Base-by-base conservation (phyloP, 1,140 invertebrate species). In the Dysdera silvatica region DNA sequence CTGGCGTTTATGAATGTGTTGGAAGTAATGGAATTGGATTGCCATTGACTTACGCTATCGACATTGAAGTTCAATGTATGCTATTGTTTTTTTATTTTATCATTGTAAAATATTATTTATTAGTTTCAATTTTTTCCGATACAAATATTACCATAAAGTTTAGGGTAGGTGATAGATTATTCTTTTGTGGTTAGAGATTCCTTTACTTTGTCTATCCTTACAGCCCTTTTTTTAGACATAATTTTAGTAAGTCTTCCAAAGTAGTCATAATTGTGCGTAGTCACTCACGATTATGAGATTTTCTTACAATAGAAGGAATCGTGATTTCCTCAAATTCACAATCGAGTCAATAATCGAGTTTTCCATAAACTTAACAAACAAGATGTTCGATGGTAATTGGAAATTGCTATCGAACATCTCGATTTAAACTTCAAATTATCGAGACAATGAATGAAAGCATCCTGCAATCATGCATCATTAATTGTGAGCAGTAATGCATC, bases 21-120 rank as follows among this genome's bases (percentile, higher is more conserved):
- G 89, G 87, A 10, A 90, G 85, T 61, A 95, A 95, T 76, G 92
- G 91, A 37, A 87, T 91, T 4, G 91, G 90, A 20, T 80, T 83
- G 28, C 86, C 87, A 0, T 81, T 89, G 74, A 87, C 89, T 0
- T 87, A 93, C 74, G 88, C 89, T 5, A 91, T 95, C 65, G 81
- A 85, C 67, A 75, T 95, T 3, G 78, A 84, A 70, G 87, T 95
- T 28, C 80, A 87, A 72, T 52, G 68, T 69, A 56, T 45, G 33
- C 8, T 28, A 14, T 52, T 32, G 16, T 18, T 52, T 16, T n/a
- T 32, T 23, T 49, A 37, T 37, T 1, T 10, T 12, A 37, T 37
- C 10, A 37, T 37, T 12, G 10, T 37, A 37, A 37, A 37, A 37
- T 12, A 12, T 12, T 12, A 37, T 37, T 12, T 10, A 37, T 37